Conservation (phyloP, 2,888 invertebrate species). For the Agrochola macilenta region DNA sequence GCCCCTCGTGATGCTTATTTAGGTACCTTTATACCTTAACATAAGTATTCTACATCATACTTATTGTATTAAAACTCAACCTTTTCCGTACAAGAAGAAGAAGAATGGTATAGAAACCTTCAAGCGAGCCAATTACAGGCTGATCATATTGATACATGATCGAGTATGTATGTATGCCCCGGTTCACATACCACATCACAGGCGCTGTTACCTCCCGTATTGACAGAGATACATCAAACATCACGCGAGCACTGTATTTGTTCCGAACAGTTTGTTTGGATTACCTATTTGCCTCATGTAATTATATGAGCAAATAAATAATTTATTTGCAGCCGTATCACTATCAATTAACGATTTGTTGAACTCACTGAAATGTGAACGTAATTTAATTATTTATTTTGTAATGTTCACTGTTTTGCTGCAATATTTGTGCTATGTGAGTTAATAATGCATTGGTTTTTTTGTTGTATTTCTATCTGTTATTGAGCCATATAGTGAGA, state of each 20-base stretch:
- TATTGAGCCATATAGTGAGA: not conserved
- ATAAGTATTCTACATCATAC: not conserved
- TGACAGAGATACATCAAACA: constrained; percentile 39
- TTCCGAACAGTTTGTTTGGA: constrained; percentile 39
- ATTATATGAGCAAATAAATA: constrained; percentile 53
- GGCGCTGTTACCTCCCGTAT: constrained; percentile 34
- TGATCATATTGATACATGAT: not conserved
- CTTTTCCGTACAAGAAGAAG: not conserved
- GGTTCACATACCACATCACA: constrained; percentile 6
- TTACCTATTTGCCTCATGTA: constrained; percentile 48
- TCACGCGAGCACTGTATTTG: constrained; percentile 33
- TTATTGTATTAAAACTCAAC: not conserved
- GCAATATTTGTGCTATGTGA: not conserved
- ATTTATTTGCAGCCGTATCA: constrained; percentile 43
- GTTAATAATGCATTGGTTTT: not conserved
- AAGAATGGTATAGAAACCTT: not conserved
- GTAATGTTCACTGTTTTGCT: not conserved
- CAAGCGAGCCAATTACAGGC: not conserved
- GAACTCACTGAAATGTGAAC: constrained; percentile 11
- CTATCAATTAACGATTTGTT: constrained; percentile 47
- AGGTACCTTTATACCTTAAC: not conserved
- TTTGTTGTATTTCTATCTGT: not conserved
- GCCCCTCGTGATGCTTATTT: not conserved
- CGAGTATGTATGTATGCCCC: not conserved
- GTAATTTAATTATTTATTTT: constrained; percentile 25